These are phyloP conservation scores for Plebejus melissa DNA, from an alignment of 2,888 invertebrate species.

Conservation along the genomic window DNA sequence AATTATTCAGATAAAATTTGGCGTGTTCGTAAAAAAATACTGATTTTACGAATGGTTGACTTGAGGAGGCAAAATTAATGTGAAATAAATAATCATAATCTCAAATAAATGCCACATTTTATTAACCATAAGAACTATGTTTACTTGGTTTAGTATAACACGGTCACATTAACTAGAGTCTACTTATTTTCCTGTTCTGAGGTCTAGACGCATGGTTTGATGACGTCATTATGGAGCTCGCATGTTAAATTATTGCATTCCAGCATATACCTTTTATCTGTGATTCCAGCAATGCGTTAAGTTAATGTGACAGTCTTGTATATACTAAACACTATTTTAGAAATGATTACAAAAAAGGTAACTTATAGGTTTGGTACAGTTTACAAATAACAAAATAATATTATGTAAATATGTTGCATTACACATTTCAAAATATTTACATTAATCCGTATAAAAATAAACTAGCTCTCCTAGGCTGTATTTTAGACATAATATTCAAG, in stretches of 20 bases:
- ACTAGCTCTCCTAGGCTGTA: neutral
- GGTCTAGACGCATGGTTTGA: no score
- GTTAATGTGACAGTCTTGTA: no score
- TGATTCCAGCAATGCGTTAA: no score
- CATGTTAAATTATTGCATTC: no score
- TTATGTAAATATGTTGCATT: neutral
- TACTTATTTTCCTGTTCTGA: no score
- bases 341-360: conserved; percentile 11
- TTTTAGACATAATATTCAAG: neutral
- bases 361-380: conserved; percentile 6
- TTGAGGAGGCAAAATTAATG: neutral
- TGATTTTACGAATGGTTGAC: no score
- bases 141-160: neutral
- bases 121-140: neutral
- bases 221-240: no score
- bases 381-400: neutral
- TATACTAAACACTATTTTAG: neutral
- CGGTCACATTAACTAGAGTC: no score
- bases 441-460: neutral
- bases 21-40: no score
- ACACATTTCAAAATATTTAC: conserved; percentile 5
- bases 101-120: conserved; percentile 21
- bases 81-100: neutral
- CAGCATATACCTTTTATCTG: no score
- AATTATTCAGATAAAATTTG: no score